Base-by-base conservation (phyloP, 2,888 invertebrate genomes). In the Peribatodes rhomboidaria region DNA sequence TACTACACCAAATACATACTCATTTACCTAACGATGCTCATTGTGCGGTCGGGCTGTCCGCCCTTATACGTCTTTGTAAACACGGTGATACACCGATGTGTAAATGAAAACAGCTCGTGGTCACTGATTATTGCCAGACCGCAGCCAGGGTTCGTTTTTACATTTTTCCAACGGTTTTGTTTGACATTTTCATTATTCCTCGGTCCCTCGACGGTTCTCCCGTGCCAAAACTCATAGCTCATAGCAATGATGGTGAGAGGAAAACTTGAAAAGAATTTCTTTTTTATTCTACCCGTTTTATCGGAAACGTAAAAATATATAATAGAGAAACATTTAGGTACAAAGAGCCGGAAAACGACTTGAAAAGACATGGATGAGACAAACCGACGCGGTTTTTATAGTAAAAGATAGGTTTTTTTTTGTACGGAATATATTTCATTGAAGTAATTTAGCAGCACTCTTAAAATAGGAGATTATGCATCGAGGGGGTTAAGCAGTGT, bases 91-190 rank as follows among this genome's bases (percentile, higher is more conserved):
- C 49, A 56, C 50, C 18, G 61, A 70, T 41, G 63, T 59, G 64
- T 56, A 72, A 70, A 68, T 65, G 52, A 59, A 67, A 66, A 68
- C 57, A 50, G 47, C 54, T 61, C 65, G 59, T 61, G 65, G 67
- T 63, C 67, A 69, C 65, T 66, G 61, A 65, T 71, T 57, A 61
- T 65, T 56, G 53, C 52, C 49, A 39, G 50, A 16, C 61, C 68
- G 41, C 63, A 63, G 59, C 55, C 55, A 47, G 46, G 63, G 61
- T 66, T 66, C 68, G 62, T 66, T 70, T 69, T 65, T 39, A 65
- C 61, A 55, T 68, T 64, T 61, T 61, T 60, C 20, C 44, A 20
- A 27, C 50, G 44, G 49, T 44, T 31, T 61, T 61, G 68, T 67
- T 69, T 68, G 61, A 62, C 65, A 44, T 67, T 68, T 68, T 63